phyloP scores from a whole-genome alignment of 1,140 invertebrate species.

The Chironomus tepperi region DNA sequence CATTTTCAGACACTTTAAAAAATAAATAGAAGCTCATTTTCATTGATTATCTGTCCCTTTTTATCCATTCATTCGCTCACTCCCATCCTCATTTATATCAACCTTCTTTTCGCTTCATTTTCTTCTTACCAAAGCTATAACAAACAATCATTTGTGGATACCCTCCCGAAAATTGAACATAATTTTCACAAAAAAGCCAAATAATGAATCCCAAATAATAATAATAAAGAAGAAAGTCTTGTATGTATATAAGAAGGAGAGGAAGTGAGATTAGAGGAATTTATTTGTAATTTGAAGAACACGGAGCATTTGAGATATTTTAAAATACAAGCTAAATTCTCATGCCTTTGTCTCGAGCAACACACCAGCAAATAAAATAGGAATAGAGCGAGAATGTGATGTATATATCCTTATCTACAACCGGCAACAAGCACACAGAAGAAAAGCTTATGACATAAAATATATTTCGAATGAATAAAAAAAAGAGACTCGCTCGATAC shows the following conservation, averaged over 20 bases:
- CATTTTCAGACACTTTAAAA: constrained; percentile 8
- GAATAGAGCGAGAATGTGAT: not conserved
- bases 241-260: not conserved
- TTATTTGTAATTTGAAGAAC: constrained; percentile 23
- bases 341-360: not conserved
- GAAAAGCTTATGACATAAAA: not conserved
- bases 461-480: not conserved
- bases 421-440: not conserved
- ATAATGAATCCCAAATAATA: not conserved
- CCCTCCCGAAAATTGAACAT: not conserved
- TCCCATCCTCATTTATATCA: not conserved
- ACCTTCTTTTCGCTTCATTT: not conserved
- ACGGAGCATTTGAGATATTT: not conserved
- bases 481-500: not conserved
- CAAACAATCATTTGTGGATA: not conserved
- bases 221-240: not conserved
- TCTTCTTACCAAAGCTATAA: not conserved
- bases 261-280: constrained; percentile 19
- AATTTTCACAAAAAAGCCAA: not conserved
- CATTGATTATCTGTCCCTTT: not conserved
- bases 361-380: no score
- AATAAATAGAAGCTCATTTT: constrained; percentile 9
- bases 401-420: constrained; percentile 10
- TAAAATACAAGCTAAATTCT: not conserved
- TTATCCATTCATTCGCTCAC: not conserved